Percentiles rank a stretch among this genome's conserved stretches.
Evolutionary conservation across 2,113 vertebrate species (phyloP).

Genomic region (Pteruthius melanotis): DNA sequence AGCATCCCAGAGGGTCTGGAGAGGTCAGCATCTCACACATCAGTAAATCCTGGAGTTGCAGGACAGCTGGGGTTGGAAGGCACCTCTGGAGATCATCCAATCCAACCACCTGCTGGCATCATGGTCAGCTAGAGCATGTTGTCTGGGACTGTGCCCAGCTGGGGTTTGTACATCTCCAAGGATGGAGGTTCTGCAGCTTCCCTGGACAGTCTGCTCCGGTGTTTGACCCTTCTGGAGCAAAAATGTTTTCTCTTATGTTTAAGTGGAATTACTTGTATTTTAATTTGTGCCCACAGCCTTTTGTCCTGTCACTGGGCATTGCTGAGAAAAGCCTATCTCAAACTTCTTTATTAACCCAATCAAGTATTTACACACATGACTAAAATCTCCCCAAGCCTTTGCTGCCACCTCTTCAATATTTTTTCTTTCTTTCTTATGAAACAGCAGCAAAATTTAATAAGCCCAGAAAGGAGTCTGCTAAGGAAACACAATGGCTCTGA

Average conservation of each 20-base stretch:
- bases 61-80: not conserved
- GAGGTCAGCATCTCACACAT: not conserved
- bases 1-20: not conserved
- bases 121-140: not conserved
- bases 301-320: not conserved
- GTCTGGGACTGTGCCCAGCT: not conserved
- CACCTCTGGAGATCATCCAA: not conserved
- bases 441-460: not conserved
- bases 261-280: not conserved
- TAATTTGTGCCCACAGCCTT: not conserved
- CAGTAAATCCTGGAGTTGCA: not conserved
- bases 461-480: not conserved
- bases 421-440: not conserved
- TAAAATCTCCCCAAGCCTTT: not conserved
- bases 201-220: not conserved
- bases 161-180: not conserved
- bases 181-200: not conserved
- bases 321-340: not conserved
- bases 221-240: not conserved
- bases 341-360: not conserved
- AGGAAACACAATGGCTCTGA: not conserved
- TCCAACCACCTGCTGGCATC: not conserved
- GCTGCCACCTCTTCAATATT: not conserved
- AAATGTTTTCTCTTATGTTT: not conserved
- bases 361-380: not conserved